phyloP scores from a whole-genome alignment of 2,113 vertebrate species.

The Onychostruthus taczanowskii region DNA sequence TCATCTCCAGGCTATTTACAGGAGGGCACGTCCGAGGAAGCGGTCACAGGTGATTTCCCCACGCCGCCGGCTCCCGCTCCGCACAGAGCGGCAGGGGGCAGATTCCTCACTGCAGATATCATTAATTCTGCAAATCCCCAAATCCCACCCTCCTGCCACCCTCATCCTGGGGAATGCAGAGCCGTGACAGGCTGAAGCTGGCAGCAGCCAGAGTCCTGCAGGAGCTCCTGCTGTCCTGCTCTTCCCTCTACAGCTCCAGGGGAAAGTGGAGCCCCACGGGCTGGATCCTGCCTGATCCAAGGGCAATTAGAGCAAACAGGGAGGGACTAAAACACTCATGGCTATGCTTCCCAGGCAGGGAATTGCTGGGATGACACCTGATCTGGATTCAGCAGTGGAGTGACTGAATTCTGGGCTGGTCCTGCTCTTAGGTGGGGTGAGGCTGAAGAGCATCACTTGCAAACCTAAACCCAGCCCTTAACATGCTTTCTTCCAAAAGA shows the following conservation, averaged over 20 bases:
- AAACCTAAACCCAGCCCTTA: neutral
- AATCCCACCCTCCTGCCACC: neutral
- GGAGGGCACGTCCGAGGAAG: neutral
- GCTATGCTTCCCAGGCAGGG: neutral
- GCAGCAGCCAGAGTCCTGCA: neutral
- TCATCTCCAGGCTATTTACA: slow-evolving; percentile 57
- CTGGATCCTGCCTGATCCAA: neutral
- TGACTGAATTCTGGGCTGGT: neutral
- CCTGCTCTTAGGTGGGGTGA: accelerated
- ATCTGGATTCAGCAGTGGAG: neutral
- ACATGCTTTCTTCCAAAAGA: accelerated
- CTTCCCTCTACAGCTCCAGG: neutral
- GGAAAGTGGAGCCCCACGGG: neutral
- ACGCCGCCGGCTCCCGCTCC: neutral
- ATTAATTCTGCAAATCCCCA: slow-evolving; percentile 47
- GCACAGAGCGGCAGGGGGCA: neutral
- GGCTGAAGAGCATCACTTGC: neutral
- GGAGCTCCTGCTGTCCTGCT: neutral
- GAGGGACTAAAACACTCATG: accelerated
- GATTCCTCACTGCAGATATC: slow-evolving; percentile 19
- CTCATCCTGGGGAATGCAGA: neutral
- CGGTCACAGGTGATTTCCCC: slow-evolving; percentile 27
- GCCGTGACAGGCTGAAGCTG: neutral
- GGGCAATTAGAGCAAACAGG: neutral
- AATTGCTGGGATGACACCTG: neutral